phyloP scores from a whole-genome alignment of 2,888 invertebrate species.

The Patella caerulea region DNA sequence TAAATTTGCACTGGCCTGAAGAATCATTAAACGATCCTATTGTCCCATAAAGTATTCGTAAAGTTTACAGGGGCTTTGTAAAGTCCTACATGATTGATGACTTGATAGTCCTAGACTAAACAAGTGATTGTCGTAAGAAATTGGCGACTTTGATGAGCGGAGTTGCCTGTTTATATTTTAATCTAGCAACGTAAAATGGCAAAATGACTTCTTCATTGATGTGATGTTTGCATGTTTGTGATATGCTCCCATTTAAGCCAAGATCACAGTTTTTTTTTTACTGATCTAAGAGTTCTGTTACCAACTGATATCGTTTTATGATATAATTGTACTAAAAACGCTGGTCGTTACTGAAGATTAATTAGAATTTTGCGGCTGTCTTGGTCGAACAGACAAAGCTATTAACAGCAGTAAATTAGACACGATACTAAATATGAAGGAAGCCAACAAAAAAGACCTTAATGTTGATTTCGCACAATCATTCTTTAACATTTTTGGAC shows the following conservation, averaged over 20 bases:
- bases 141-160: background rate
- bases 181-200: background rate
- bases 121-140: background rate
- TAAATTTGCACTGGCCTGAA: background rate
- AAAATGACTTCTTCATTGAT: background rate
- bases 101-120: slow-evolving; percentile 3
- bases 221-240: background rate
- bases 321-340: background rate
- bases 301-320: background rate
- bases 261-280: no score
- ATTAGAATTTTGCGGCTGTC: no score
- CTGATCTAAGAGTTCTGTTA: background rate
- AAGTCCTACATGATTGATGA: slow-evolving; percentile 2
- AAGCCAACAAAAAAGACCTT: no score
- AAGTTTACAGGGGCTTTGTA: background rate
- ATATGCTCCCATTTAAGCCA: background rate
- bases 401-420: no score
- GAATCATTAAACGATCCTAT: background rate
- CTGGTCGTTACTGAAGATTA: no score
- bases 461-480: no score
- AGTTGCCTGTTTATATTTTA: background rate
- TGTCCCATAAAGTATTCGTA: background rate
- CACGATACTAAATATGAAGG: no score
- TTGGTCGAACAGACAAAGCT: no score
- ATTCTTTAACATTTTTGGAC: no score